These are phyloP conservation scores for Callionymus lyra DNA, from an alignment of 2,113 vertebrate genomes.

Conservation along the genomic window DNA sequence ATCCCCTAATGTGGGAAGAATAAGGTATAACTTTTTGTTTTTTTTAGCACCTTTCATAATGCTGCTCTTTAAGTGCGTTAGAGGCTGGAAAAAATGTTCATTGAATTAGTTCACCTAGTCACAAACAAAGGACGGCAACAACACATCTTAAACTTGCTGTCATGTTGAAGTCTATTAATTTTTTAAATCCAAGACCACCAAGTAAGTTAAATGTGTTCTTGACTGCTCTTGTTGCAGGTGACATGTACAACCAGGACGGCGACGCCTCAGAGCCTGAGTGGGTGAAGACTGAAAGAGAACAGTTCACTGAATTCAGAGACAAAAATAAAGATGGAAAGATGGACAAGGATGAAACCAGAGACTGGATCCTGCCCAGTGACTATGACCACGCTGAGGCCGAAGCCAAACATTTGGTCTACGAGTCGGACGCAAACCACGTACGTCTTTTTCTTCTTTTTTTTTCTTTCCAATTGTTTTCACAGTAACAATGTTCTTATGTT, in stretches of 20 bases:
- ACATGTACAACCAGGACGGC: constrained; percentile 92
- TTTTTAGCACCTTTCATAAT: too few species aligned
- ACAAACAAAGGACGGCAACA: too few species aligned
- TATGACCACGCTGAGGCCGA: constrained; percentile 96
- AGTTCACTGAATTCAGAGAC: constrained; percentile 92
- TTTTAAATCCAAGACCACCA: too few species aligned
- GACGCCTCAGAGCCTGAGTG: constrained; percentile 86
- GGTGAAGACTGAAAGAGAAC: constrained; percentile 90
- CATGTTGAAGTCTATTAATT: too few species aligned
- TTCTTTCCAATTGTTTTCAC: too few species aligned
- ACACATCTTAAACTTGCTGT: too few species aligned
- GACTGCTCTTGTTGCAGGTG: constrained; percentile 62
- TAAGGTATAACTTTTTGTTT: too few species aligned
- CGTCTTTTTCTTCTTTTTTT: constrained; percentile 7
- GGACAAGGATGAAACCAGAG: constrained; percentile 92
- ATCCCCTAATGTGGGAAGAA: too few species aligned
- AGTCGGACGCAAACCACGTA: constrained; percentile 89
- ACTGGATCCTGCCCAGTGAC: constrained; percentile 93
- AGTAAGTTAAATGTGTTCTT: background rate
- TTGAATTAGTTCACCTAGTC: too few species aligned
- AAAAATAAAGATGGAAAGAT: constrained; percentile 92
- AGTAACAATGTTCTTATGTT: too few species aligned
- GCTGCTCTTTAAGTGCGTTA: too few species aligned
- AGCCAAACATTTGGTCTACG: constrained; percentile 89
- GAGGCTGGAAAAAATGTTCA: too few species aligned